These are phyloP conservation scores for Salminus brasiliensis DNA, from an alignment of 2,113 vertebrate species.

Conservation along the genomic window DNA sequence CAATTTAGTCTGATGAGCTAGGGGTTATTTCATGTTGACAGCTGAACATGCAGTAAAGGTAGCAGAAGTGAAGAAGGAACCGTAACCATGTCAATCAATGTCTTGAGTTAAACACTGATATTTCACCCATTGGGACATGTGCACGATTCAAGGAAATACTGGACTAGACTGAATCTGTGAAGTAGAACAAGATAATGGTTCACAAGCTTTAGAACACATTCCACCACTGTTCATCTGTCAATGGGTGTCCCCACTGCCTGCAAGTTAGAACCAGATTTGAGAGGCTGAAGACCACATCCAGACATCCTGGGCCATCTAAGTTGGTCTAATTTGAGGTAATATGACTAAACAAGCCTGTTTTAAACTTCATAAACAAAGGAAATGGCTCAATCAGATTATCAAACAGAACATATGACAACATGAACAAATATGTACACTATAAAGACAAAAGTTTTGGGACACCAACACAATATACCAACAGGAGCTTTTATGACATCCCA, in stretches of 20 bases:
- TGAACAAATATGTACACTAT: too few species aligned
- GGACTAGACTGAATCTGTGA: background rate
- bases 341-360: background rate
- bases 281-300: conserved; percentile 3
- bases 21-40: background rate
- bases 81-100: too few species aligned
- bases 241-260: background rate
- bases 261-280: background rate
- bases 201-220: background rate
- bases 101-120: background rate
- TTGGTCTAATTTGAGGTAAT: conserved; percentile 1
- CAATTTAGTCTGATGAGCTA: background rate
- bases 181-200: background rate
- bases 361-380: conserved; percentile 14
- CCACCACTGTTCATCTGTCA: background rate
- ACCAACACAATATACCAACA: too few species aligned
- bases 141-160: background rate
- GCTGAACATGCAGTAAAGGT: background rate
- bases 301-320: background rate
- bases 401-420: background rate
- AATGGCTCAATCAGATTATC: background rate
- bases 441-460: too few species aligned
- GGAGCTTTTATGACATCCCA: too few species aligned
- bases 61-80: too few species aligned
- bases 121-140: background rate